Base-by-base conservation (phyloP, 1,140 invertebrate genomes). In the Monochamus saltuarius region DNA sequence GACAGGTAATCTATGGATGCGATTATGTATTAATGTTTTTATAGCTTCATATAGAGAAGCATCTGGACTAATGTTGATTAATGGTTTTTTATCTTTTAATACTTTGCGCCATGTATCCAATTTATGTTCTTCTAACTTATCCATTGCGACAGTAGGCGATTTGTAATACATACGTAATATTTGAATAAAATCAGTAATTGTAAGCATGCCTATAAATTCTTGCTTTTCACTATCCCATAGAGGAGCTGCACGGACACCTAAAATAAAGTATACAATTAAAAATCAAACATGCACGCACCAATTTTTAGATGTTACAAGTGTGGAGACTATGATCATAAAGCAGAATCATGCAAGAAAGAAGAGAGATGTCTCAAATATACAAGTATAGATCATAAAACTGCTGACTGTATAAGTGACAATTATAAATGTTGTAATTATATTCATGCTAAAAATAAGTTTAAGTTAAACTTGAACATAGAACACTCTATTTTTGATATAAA, bases 151-250 rank as follows among this genome's bases (percentile, higher is more conserved):
- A 66, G 88, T 85, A 14, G 94, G 90, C 66, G 92, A 93, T 70
- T 92, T 96, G 79, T 98, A 97, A 81, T 98, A 97, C 88, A 95
- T 97, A 80, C 96, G 89, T 49, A 99, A 82, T 72, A 99, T 99
- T 79, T 96, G 95, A 73, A 99, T 99, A 77, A 99, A 99, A 80
- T 99, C 98, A 45, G 98, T 99, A 70, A 99, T 99, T 37, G 98
- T 99, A 50, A 99, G 82, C 97, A 99, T 99, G 46, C 97, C 93
- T 34, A 94, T 90, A 75, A 90, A 99, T 75, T 91, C 84, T 77
- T 99, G 96, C 67, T 88, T 86, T 49, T 84, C 81, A 61, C 90
- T 94, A 75, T 99, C 95, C 97, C 97, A 99, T 35, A 99, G 81
- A 0, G 97, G 97, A 13, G 98, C 97, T 11, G 97, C 97, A 71